Percentiles rank a stretch among this genome's conserved stretches.
Evolutionary conservation across 2,113 vertebrate species (phyloP).

Genomic region (Oreotragus oreotragus): DNA sequence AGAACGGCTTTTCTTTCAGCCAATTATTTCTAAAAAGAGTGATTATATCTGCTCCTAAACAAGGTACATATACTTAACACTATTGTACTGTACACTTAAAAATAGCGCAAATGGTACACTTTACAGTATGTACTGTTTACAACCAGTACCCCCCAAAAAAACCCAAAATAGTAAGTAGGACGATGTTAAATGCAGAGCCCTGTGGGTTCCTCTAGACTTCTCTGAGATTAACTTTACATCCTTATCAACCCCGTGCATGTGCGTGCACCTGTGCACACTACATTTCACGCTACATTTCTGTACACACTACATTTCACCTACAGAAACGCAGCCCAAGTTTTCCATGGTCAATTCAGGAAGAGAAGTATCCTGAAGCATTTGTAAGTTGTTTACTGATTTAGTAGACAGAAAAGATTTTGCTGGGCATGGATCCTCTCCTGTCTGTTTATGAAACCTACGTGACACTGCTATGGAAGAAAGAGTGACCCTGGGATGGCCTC

Average conservation of each 20-base stretch:
- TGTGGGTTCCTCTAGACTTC: neutral
- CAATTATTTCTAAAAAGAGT: neutral
- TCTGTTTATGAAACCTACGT: neutral
- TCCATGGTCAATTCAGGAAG: neutral
- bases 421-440: neutral
- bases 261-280: accelerated
- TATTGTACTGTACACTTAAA: neutral
- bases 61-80: neutral
- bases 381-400: neutral
- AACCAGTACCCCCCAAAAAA: neutral
- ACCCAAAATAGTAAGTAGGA: neutral
- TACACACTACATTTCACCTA: neutral
- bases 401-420: neutral
- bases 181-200: neutral
- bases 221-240: neutral
- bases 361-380: neutral
- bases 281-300: neutral
- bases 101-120: neutral
- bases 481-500: accelerated
- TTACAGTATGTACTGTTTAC: neutral
- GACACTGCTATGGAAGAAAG: neutral
- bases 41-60: neutral
- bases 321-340: neutral
- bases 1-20: neutral
- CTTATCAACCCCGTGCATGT: accelerated